These are phyloP conservation scores for Orientallactaga sibirica DNA, from an alignment of 2,797 vertebrate species.

Conservation along the genomic window DNA sequence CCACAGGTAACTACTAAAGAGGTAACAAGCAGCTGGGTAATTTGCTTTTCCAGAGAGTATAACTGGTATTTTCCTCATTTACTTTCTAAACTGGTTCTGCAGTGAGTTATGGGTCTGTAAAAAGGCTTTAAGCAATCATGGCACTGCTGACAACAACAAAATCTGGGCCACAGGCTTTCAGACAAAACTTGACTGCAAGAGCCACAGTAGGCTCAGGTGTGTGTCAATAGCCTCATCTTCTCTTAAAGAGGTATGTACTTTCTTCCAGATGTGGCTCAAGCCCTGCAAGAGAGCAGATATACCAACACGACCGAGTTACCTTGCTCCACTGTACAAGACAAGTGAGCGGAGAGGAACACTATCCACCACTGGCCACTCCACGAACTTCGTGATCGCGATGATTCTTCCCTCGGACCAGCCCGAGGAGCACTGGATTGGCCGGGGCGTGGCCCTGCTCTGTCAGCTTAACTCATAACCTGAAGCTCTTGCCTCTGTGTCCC, in stretches of 20 bases:
- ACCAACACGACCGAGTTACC: conserved; percentile 89
- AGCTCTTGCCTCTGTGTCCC: neutral
- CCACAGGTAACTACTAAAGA: neutral
- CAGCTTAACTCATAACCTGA: conserved; percentile 90
- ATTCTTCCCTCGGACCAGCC: conserved; percentile 89
- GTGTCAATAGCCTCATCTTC: neutral
- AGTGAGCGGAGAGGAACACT: conserved; percentile 93
- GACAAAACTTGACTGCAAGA: neutral
- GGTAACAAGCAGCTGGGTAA: neutral
- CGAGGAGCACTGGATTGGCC: conserved; percentile 92
- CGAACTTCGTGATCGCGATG: conserved; percentile 93
- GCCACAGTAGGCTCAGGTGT: neutral
- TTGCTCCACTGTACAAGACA: conserved; percentile 93
- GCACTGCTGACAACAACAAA: neutral
- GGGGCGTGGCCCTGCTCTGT: conserved; percentile 92
- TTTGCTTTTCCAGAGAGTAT: neutral
- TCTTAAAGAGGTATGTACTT: neutral
- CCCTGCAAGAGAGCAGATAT: conserved; percentile 90
- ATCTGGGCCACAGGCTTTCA: neutral
- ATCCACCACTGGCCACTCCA: conserved; percentile 94
- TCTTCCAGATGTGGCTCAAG: conserved; percentile 93
- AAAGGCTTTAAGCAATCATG: neutral
- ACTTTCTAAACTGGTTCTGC: neutral
- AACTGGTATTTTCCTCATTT: neutral
- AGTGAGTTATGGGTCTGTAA: neutral